These are phyloP conservation scores for Euwallacea similis DNA, from an alignment of 1,140 invertebrate genomes.

Conservation along the genomic window DNA sequence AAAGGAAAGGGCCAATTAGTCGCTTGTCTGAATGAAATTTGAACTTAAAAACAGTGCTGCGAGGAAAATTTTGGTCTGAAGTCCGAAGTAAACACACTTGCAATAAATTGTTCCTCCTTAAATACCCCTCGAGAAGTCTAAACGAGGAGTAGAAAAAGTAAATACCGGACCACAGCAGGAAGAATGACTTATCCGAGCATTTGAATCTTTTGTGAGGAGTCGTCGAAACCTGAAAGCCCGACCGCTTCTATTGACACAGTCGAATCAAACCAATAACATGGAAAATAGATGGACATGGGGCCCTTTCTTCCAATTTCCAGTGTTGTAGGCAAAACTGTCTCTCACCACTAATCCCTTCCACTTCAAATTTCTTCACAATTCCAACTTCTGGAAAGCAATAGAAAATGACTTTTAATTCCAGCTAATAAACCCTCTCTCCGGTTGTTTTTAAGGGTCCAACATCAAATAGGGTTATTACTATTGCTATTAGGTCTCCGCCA, in stretches of 20 bases:
- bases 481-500: not conserved
- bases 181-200: slow-evolving; percentile 23
- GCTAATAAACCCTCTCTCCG: not conserved
- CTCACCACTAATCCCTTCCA: too few species aligned
- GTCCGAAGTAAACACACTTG: slow-evolving; percentile 4
- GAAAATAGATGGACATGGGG: slow-evolving; percentile 51
- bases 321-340: not conserved
- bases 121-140: slow-evolving; percentile 6
- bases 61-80: not conserved
- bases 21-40: not conserved
- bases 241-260: slow-evolving; percentile 44
- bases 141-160: slow-evolving; percentile 13
- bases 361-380: too few species aligned
- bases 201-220: slow-evolving; percentile 29
- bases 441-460: too few species aligned
- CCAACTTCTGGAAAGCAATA: too few species aligned
- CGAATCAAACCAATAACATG: slow-evolving; percentile 52
- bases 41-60: not conserved
- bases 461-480: not conserved
- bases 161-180: slow-evolving; percentile 13
- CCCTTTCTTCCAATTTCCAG: slow-evolving; percentile 21
- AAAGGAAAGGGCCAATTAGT: not conserved
- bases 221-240: slow-evolving; percentile 21
- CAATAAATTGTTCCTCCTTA: slow-evolving; percentile 17
- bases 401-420: not conserved